Evolutionary conservation across 92 coral and sea anemone species (phyloP), one percentile per base, ranked within the genome.

Genomic region (Epizoanthus stellaris): DNA sequence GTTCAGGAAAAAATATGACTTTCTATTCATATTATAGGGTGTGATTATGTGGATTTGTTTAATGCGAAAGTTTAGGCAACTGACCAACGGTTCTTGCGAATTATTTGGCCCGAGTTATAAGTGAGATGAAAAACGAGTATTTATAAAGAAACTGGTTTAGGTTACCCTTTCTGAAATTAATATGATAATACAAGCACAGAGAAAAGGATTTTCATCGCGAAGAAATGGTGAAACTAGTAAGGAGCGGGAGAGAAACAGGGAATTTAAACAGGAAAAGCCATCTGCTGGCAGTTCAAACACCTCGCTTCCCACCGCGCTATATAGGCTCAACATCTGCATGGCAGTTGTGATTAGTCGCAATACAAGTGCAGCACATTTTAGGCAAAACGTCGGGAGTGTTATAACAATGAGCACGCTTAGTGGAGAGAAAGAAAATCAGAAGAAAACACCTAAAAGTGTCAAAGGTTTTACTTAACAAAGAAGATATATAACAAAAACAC

Each of bases 391-490:
- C 20, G 19, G 42, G 73, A 10, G 73, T 25, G 73, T 23, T 38
- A 4, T 12, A 68, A 34, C 73, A 15, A 45, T n/a, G 42, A 68
- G 20, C 30, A 38, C 52, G 20, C n/a, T 67, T 67, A 36, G 47
- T n/a, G 2, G 73, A 5, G n/a, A 38, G 42, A 38, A 38, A 68
- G 52, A 45, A 42, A 67, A 68, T 36, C 73, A 68, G 73, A 38
- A 0, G n/a, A 67, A 68, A 68, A 68, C 73, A 38, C 73, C 73
- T 68, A 15, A 14, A 68, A 38, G 73, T 68, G 73, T 68, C 73
- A 68, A 68, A 68, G 47, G 72, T 54, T 45, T 79, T 11, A 64
- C 45, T 23, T 49, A 11, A 63, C 72, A 79, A 79, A 68, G 73
- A 68, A 68, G 40, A 64, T 36, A 70, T 53, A 14, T 14, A 77